Evolutionary conservation across 2,888 invertebrate species (phyloP).

Genomic region (Chirona hameri): DNA sequence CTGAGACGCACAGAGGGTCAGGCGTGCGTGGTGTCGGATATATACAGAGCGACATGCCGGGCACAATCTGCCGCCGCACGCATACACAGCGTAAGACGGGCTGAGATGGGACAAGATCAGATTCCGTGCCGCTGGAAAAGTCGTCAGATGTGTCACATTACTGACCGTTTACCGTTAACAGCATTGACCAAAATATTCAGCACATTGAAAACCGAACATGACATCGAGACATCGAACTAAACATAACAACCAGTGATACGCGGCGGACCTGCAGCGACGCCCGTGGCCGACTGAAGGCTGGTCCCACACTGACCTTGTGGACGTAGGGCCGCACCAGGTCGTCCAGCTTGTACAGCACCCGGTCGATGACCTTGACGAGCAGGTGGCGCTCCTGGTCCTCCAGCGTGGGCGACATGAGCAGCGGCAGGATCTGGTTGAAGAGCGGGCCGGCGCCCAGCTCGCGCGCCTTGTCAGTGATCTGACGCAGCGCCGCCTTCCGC

Average conservation of each 20-base stretch:
- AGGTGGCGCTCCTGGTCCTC: slow-evolving; percentile 99
- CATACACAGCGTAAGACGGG: no score
- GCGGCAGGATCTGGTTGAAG: slow-evolving; percentile 97
- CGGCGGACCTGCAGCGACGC: neutral
- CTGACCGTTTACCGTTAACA: no score
- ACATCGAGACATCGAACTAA: no score
- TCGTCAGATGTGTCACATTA: no score
- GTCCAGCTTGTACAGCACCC: slow-evolving; percentile 96
- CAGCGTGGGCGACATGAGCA: slow-evolving; percentile 99
- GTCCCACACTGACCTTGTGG: slow-evolving; percentile 67
- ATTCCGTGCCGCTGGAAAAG: no score
- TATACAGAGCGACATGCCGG: no score
- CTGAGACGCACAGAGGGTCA: slow-evolving; percentile 49
- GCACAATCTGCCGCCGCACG: no score
- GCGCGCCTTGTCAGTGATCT: slow-evolving; percentile 97
- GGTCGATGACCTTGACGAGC: slow-evolving; percentile 96
- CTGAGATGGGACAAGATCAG: no score
- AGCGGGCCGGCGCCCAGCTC: slow-evolving; percentile 98
- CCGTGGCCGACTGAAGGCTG: neutral
- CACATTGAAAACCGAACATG: no score
- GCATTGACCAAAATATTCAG: no score
- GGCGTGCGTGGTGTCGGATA: no score
- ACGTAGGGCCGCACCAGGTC: slow-evolving; percentile 98
- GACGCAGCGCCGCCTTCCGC: slow-evolving; percentile 94
- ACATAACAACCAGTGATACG: no score